Conservation (phyloP, 2,797 vertebrate species). For the Nyctibius grandis region DNA sequence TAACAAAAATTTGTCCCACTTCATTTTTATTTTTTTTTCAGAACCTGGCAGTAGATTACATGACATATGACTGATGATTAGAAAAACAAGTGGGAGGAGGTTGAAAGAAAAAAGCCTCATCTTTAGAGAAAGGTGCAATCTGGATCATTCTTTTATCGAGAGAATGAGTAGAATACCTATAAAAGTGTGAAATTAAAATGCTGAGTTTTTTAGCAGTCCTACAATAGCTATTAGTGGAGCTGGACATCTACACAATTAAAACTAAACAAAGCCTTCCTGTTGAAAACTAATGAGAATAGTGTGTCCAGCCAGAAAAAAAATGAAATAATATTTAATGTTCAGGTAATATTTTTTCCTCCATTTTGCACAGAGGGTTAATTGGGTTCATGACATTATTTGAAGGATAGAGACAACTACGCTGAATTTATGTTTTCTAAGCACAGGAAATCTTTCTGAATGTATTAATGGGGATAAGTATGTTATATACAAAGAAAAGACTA, state of each 20-base stretch:
- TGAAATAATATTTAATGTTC: slow-evolving; percentile 31
- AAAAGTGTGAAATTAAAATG: background rate
- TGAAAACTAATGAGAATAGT: background rate
- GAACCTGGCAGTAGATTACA: background rate
- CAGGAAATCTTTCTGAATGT: background rate
- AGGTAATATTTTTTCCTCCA: background rate
- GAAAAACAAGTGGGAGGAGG: background rate
- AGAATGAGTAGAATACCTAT: background rate
- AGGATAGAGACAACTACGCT: slow-evolving; percentile 24
- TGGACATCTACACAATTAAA: slow-evolving; percentile 12
- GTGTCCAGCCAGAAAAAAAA: slow-evolving; percentile 23
- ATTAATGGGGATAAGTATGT: background rate
- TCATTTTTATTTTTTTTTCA: background rate
- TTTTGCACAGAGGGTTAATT: slow-evolving; percentile 53
- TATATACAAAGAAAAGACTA: slow-evolving; percentile 1
- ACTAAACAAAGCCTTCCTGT: background rate
- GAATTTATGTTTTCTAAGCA: slow-evolving; percentile 26
- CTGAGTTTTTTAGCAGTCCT: background rate
- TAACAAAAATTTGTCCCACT: background rate
- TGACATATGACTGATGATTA: background rate
- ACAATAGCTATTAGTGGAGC: background rate
- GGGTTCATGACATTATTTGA: slow-evolving; percentile 37
- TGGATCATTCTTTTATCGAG: background rate
- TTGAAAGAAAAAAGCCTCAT: background rate
- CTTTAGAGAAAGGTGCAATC: background rate